phyloP scores from a whole-genome alignment of 2,888 invertebrate genomes.

The Sinotaia quadrata region DNA sequence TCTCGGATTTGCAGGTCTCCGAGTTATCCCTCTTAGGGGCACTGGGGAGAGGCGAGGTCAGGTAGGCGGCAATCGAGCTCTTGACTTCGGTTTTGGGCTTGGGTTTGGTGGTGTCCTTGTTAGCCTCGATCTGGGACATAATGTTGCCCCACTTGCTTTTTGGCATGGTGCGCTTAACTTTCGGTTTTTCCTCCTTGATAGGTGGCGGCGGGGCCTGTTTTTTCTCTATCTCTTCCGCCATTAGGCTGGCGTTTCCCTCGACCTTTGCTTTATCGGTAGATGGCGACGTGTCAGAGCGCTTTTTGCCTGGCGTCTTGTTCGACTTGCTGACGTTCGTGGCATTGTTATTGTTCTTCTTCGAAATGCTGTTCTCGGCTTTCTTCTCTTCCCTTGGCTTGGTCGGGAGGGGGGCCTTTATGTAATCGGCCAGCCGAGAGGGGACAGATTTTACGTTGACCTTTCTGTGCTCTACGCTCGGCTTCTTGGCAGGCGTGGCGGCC shows the following conservation, averaged over 20 bases:
- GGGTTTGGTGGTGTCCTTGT: conserved; percentile 75
- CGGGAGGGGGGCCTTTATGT: conserved; percentile 58
- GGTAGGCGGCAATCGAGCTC: conserved; percentile 79
- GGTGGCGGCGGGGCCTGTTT: not conserved
- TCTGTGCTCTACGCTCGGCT: conserved; percentile 54
- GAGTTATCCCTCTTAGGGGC: not conserved
- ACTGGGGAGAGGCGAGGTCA: conserved; percentile 37
- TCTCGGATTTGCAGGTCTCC: not conserved
- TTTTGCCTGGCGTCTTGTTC: conserved; percentile 16
- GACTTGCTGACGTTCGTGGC: conserved; percentile 46
- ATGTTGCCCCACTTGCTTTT: conserved; percentile 68
- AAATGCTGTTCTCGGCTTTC: conserved; percentile 45
- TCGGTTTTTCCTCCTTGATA: conserved; percentile 53
- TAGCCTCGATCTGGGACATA: conserved; percentile 61
- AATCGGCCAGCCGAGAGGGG: conserved; percentile 58
- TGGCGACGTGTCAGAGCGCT: not conserved
- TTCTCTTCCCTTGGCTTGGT: conserved; percentile 54
- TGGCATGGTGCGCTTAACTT: conserved; percentile 58
- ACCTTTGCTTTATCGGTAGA: conserved; percentile 10
- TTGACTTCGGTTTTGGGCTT: conserved; percentile 85
- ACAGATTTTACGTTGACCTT: conserved; percentile 57
- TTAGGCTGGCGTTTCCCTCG: too few species aligned
- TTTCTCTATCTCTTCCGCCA: conserved; percentile 6
- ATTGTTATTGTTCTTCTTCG: conserved; percentile 51
- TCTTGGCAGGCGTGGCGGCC: not conserved